Percentiles rank a stretch among this genome's conserved stretches.
Conservation (phyloP, 2,797 vertebrate species). For the Gymnothorax javanicus region DNA sequence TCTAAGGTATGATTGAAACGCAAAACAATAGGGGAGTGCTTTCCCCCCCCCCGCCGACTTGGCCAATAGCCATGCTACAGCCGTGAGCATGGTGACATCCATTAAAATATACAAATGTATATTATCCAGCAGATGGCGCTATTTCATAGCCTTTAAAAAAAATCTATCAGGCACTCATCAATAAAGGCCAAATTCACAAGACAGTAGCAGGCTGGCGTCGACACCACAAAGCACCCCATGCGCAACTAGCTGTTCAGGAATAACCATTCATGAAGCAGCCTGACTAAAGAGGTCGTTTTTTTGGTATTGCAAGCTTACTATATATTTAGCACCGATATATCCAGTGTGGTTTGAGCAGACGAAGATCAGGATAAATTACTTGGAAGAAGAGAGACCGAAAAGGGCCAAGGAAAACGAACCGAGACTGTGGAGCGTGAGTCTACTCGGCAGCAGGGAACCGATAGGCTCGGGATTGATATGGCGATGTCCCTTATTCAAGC, state of each 20-base stretch:
- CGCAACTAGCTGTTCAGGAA: constrained; percentile 25
- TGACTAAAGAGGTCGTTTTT: constrained; percentile 1
- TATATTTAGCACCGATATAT: not conserved
- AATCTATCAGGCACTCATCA: constrained; percentile 18
- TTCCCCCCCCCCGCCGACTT: too few species aligned
- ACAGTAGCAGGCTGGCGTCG: constrained; percentile 30
- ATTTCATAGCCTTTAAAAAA: not conserved
- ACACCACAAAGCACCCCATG: constrained; percentile 33
- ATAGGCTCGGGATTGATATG: constrained; percentile 69
- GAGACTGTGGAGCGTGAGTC: constrained; percentile 27
- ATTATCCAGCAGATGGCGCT: constrained; percentile 26
- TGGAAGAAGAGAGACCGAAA: constrained; percentile 21
- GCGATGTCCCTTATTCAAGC: constrained; percentile 85
- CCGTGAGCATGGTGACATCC: not conserved
- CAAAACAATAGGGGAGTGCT: too few species aligned
- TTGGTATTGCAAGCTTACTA: not conserved
- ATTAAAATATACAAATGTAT: not conserved
- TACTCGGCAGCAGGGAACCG: constrained; percentile 38
- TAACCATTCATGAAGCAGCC: constrained; percentile 20
- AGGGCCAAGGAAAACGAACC: constrained; percentile 1
- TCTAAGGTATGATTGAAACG: not conserved
- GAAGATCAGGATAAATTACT: not conserved
- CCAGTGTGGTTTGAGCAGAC: not conserved
- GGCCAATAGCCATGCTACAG: too few species aligned
- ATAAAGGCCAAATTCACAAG: constrained; percentile 27